Base-by-base conservation (phyloP, 2,797 vertebrate species). In the Tapera naevia region DNA sequence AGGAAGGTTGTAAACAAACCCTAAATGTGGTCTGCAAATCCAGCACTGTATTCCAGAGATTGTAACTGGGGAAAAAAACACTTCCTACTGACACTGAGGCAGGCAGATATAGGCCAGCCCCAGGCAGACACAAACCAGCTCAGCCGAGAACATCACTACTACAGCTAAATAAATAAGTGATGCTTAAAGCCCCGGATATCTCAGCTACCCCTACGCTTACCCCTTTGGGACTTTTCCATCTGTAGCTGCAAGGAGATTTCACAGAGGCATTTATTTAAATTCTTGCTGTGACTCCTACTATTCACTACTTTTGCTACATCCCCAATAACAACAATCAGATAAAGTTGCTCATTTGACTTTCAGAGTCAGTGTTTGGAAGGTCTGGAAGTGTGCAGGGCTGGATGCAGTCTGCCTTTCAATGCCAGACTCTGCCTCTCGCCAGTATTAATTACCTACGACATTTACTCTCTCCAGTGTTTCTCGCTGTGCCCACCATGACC, bases 261-360 rank as follows among this genome's bases (percentile, higher is more conserved):
- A 67, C 2, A 48, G 19, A 81, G 21, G 58, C 4, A 27, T 35
- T 11, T 50, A 69, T 69, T 86, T 69, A 69, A 88, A 90, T 69
- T 72, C 54, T 86, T 18, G 23, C 41, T 74, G 74, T 65, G 54
- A 50, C 70, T 86, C 23, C 32, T 53, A 23, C 39, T 82, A 87
- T 76, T 67, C 72, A 39, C 27, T 75, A 43, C 50, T 86, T 81
- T 91, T 39, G 10, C 51, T 89, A 69, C 61, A 73, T 61, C 19
- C 54, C 30, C 61, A 89, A 24, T 51, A 89, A 37, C 51, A 89
- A 39, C 76, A 86, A 57, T 27, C 48, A 65, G 65, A 71, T 69
- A 39, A 92, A 86, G 46, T 53, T 91, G 70, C 57, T 92, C 17
- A n/a, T 86, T 65, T 89, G 37, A 28, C 70, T 95, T 87, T 58